Base-by-base conservation (phyloP, 2,113 vertebrate species). In the Verasper variegatus region DNA sequence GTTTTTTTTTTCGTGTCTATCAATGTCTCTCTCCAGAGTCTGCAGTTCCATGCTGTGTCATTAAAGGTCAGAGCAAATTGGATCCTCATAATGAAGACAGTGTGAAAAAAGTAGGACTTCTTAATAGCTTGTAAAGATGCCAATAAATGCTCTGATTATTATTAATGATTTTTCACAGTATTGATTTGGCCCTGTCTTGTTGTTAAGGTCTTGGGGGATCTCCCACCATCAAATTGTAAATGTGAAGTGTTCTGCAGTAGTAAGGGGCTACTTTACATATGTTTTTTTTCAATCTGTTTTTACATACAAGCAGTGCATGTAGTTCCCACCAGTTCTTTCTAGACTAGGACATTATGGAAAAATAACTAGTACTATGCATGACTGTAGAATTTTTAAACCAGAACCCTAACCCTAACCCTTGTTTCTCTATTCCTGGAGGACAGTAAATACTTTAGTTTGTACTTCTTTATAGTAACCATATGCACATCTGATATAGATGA, bases 141-240 rank as follows among this genome's bases (percentile, higher is more conserved):
- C 92, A 91, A 94, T 94, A 94, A 92, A 83, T 71, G 78, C 82
- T 85, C 80, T 91, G 91, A 93, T 94, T 93, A 92, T 94, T 92
- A 91, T 92, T 92, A 94, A 91, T 88, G 91, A 91, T 90, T 93
- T 90, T 86, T 76, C 73, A 52, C 52, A 7, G 65, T 82, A 93
- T 92, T 76, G 93, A 93, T 93, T 88, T 51, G 56, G 57, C 27
- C 68, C 75, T 66, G 78, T 89, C 90, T 89, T 89, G 78, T 88
- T 89, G 70, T 88, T 55, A 54, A 78, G 26, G 76, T 78, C 64
- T 78, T 66, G 75, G 47, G 47, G 74, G 56, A 85, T 72, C 23
- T 82, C 52, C 63, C 24, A 57, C 52, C 79, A 47, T 84, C 71
- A 73, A 70, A 80, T 61, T 55, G 55, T 56, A 74, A 81, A 78